Evolutionary conservation across 2,113 vertebrate genomes (phyloP), one percentile per base, ranked within the genome.

Genomic region (Myotis brandtii): DNA sequence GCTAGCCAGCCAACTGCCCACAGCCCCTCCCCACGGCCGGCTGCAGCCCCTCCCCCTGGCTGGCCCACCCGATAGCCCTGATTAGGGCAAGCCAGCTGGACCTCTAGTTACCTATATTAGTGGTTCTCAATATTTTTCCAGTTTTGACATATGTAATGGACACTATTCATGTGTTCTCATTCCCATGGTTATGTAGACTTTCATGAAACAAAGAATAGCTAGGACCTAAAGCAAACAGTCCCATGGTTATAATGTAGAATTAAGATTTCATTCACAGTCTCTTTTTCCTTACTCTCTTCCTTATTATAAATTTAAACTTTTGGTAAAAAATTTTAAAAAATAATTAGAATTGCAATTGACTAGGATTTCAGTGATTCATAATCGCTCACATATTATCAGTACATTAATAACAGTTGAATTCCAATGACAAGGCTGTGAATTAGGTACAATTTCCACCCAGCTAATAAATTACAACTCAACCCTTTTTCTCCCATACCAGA

Each of bases 301-400:
- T 89, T 72, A 86, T 93, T 86, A 92, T 91, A 94, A 84, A 89
- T 54, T 46, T 67, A n/a, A 59, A 37, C 52, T 56, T 64, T 88
- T 95, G 95, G 52, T 81, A 90, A 94, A 89, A 86, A 48, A 1
- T 67, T 62, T 40, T 48, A 23, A 30, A 83, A 95, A 95, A 97
- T 90, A 94, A 94, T 95, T 85, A 94, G 79, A 96, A 80, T 80
- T 80, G 20, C 25, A 83, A 89, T 30, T 91, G 93, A 64, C 16
- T 83, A 72, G 32, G 43, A 87, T 90, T 95, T 95, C 95, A 94
- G 83, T 93, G 64, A 95, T 84, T 91, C 40, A 88, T 73, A 95
- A 86, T 91, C 69, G n/a, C 79, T 67, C 11, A 86, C 25, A 40
- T 95, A 96, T 89, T 94, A 93, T 59, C 34, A 90, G 30, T 62